A percentile compares a stretch with the other conserved stretches of the same genome.
These are phyloP conservation scores for Pedicia rivosa DNA, from an alignment of 2,888 invertebrate species.

Conservation along the genomic window DNA sequence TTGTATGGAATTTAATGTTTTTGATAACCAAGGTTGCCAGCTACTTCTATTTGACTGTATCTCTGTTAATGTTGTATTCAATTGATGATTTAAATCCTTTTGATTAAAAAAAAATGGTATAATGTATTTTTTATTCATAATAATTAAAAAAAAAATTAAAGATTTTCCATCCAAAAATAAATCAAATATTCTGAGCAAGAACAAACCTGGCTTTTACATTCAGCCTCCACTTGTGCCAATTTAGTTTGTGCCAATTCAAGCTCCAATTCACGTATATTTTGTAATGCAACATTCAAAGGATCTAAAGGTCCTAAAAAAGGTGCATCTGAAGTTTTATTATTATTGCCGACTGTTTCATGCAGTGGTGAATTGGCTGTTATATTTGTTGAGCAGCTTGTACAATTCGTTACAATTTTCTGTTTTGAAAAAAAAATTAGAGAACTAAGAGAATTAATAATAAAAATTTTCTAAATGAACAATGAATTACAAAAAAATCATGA, in stretches of 20 bases:
- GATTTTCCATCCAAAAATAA: too few species aligned
- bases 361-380: slow-evolving; percentile 13
- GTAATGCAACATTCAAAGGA: slow-evolving; percentile 24
- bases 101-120: too few species aligned
- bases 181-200: neutral
- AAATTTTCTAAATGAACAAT: too few species aligned
- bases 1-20: slow-evolving; percentile 49
- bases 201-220: slow-evolving; percentile 74
- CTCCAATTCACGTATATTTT: slow-evolving; percentile 74
- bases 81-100: slow-evolving; percentile 75
- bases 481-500: too few species aligned
- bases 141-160: too few species aligned
- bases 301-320: slow-evolving; percentile 27
- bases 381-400: slow-evolving; percentile 32
- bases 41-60: slow-evolving; percentile 36
- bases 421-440: slow-evolving; percentile 6
- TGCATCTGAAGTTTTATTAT: neutral
- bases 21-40: slow-evolving; percentile 91
- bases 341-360: slow-evolving; percentile 9
- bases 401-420: slow-evolving; percentile 34
- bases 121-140: too few species aligned
- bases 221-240: slow-evolving; percentile 89
- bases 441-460: slow-evolving; percentile 5
- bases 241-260: slow-evolving; percentile 94
- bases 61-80: slow-evolving; percentile 68